phyloP scores from a whole-genome alignment of 2,113 vertebrate genomes.

The Bucco capensis region DNA sequence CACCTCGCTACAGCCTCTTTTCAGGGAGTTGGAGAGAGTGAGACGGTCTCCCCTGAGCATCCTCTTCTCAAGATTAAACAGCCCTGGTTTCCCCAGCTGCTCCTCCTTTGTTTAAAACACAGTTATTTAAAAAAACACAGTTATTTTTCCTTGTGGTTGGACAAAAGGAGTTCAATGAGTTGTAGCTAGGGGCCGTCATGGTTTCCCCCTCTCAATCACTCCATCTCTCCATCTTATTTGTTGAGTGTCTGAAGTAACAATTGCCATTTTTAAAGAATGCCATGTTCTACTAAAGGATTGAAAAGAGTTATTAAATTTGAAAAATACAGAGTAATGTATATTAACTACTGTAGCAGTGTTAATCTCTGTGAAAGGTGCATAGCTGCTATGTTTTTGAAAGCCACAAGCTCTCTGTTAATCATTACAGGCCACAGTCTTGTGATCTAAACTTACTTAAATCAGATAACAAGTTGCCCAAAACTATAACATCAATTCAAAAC shows the following conservation, averaged over 20 bases:
- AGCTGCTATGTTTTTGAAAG: background rate
- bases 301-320: background rate
- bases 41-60: too few species aligned
- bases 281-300: background rate
- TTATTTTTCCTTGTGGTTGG: background rate
- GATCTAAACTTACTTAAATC: background rate
- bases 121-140: background rate
- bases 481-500: background rate
- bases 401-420: background rate
- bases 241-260: background rate
- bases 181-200: fast-evolving
- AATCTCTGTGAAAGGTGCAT: background rate
- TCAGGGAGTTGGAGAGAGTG: too few species aligned
- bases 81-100: too few species aligned
- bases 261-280: background rate
- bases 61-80: too few species aligned
- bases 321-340: background rate
- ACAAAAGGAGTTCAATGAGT: background rate
- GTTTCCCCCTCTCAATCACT: background rate
- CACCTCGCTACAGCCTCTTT: too few species aligned
- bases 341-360: background rate
- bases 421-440: background rate
- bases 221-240: background rate
- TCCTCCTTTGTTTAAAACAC: background rate
- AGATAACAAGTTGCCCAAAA: background rate